Percentiles rank a stretch among this genome's conserved stretches.
Evolutionary conservation across 2,888 invertebrate species (phyloP).

Genomic region (Anarsia innoxiella): DNA sequence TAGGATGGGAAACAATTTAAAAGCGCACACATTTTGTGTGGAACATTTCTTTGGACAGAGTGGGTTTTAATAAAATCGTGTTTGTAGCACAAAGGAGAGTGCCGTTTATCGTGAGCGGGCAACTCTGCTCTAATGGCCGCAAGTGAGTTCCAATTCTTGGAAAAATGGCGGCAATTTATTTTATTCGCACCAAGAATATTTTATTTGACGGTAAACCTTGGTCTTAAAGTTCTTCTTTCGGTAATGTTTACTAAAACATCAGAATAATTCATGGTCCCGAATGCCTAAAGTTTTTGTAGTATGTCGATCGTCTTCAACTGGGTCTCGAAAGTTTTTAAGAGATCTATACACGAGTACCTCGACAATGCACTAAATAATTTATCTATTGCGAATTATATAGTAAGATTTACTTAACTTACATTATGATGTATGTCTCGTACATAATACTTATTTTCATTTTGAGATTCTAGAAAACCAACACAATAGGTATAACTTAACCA

Average conservation of each 20-base stretch:
- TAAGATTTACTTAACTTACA: too few species aligned
- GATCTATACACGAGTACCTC: too few species aligned
- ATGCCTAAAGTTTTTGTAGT: too few species aligned
- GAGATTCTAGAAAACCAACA: too few species aligned
- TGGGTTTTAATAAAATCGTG: slow-evolving; percentile 20
- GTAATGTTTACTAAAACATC: not conserved
- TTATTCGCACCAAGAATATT: slow-evolving; percentile 14
- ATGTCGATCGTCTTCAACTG: too few species aligned
- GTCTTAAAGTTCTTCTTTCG: slow-evolving; percentile 7
- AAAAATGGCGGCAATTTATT: slow-evolving; percentile 20
- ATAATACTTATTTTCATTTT: too few species aligned
- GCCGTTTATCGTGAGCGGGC: slow-evolving; percentile 3
- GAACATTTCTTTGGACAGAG: slow-evolving; percentile 14
- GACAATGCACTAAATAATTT: too few species aligned
- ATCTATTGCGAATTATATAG: too few species aligned
- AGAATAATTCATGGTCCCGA: too few species aligned
- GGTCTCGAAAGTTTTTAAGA: too few species aligned
- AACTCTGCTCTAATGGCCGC: slow-evolving; percentile 14
- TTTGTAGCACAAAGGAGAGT: slow-evolving; percentile 17
- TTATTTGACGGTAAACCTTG: slow-evolving; percentile 6
- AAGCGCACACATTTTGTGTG: slow-evolving; percentile 14
- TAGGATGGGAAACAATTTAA: slow-evolving; percentile 6
- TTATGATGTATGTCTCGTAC: too few species aligned
- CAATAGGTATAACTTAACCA: not conserved
- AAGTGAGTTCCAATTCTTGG: slow-evolving; percentile 17